Base-by-base conservation (phyloP, 2,797 vertebrate genomes). In the Mallotus villosus region DNA sequence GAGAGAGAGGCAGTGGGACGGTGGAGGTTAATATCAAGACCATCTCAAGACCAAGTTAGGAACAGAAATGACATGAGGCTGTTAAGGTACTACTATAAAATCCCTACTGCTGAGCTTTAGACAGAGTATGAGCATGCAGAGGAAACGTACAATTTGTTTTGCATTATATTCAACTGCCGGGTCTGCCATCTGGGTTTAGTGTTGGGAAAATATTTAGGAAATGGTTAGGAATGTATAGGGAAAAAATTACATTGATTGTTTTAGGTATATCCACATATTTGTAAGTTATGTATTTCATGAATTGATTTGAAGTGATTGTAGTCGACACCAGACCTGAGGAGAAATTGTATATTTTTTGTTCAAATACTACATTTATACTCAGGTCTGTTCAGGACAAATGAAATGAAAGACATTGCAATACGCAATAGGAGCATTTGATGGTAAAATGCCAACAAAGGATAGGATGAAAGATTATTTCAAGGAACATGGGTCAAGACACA, bases 401-500 rank as follows among this genome's bases (percentile, higher is more conserved):
- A 51, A 51, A 51, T 51, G 51, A 55, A 55, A 55, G 17, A 55
- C 17, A 5, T 55, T n/a, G 19, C 16, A n/a, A n/a, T 5, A 1
- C 16, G 6, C 51, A 55, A n/a, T n/a, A 17, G 51, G 51, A 55
- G 51, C 17, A 7, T 55, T 17, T 55, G 51, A n/a, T 55, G 51
- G 51, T 16, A 55, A 9, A 55, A 55, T 6, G 6, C 19, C 1
- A 53, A 17, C 5, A 7, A 49, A 14, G 11, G 46, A 16, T 25
- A 53, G 17, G 2, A 57, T 27, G 62, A 59, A 49, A 71, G 72
- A 71, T 34, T 41, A 77, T 51, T 67, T 80, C 46, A 78, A 75
- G 79, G 27, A 51, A 81, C 67, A 82, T 67, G 69, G 58, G 66
- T 81, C 21, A 73, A 74, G 78, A 64, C 25, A 81, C 75, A 86